Conservation (phyloP, 2,888 invertebrate species). For the Agriopis marginaria region DNA sequence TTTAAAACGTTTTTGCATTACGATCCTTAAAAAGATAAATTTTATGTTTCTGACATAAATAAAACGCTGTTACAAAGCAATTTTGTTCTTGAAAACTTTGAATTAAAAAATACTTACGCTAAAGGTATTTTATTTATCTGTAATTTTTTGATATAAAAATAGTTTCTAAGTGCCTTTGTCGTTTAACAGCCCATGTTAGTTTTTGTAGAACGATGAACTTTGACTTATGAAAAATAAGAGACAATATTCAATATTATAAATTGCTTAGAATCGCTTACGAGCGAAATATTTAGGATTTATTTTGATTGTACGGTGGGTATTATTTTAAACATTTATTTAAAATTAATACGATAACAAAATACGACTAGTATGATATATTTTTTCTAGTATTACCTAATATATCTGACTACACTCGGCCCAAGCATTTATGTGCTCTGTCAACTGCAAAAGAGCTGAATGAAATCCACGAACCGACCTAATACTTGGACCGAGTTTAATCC, state of each 20-base stretch:
- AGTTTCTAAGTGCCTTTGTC: conserved; percentile 11
- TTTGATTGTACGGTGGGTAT: not conserved
- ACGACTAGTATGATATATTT: too few species aligned
- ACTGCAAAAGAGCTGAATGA: too few species aligned
- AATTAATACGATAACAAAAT: too few species aligned
- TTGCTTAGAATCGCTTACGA: not conserved
- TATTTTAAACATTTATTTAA: not conserved
- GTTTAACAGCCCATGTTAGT: not conserved
- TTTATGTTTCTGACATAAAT: conserved; percentile 26
- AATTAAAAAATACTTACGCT: conserved; percentile 31
- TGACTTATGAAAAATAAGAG: not conserved
- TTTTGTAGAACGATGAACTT: not conserved
- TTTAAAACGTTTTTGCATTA: conserved; percentile 13
- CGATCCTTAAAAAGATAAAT: conserved; percentile 5
- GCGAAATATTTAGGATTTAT: not conserved
- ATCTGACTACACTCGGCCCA: too few species aligned
- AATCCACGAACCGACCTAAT: too few species aligned
- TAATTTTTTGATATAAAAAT: conserved; percentile 19
- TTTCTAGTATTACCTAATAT: too few species aligned
- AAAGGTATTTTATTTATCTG: conserved; percentile 17
- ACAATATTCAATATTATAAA: not conserved
- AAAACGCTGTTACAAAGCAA: conserved; percentile 14
- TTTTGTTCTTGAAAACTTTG: conserved; percentile 21
- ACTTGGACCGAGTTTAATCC: too few species aligned
- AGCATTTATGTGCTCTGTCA: too few species aligned